Evolutionary conservation across 2,797 vertebrate species (phyloP).

Genomic region (Mormyrus proboscirostris): DNA sequence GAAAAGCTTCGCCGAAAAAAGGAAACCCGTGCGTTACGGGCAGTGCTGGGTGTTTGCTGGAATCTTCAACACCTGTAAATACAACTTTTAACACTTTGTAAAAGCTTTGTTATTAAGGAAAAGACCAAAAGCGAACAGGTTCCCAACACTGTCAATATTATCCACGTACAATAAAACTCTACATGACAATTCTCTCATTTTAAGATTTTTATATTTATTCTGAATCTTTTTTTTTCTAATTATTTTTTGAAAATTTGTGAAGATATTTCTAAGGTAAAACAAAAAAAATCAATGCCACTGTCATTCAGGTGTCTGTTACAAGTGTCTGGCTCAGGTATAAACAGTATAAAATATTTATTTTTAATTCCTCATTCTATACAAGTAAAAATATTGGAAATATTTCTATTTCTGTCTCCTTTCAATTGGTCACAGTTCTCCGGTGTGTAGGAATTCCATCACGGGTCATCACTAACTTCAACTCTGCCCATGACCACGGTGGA

Average conservation of each 20-base stretch:
- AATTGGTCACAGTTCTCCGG: conserved; percentile 67
- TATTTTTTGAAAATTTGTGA: not conserved
- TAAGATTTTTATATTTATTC: not conserved
- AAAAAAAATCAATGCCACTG: not conserved
- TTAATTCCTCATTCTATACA: not conserved
- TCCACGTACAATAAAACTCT: not conserved
- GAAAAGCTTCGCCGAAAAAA: conserved; percentile 58
- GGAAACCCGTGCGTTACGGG: conserved; percentile 64
- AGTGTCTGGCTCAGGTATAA: not conserved
- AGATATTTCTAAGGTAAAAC: not conserved
- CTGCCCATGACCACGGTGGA: conserved; percentile 83
- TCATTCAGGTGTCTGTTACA: not conserved
- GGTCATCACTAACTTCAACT: conserved; percentile 76
- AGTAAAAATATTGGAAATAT: not conserved
- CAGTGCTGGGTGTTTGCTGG: conserved; percentile 95
- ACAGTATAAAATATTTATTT: not conserved
- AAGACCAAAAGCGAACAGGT: not conserved
- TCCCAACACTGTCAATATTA: not conserved
- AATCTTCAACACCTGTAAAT: conserved; percentile 85
- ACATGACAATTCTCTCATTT: not conserved
- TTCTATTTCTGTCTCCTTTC: not conserved
- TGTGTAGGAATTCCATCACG: conserved; percentile 79
- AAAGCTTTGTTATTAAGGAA: not conserved
- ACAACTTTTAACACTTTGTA: not conserved
- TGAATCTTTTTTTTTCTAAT: not conserved